Conservation (phyloP, 2,888 invertebrate species). For the Pseudeuparius sepicola region DNA sequence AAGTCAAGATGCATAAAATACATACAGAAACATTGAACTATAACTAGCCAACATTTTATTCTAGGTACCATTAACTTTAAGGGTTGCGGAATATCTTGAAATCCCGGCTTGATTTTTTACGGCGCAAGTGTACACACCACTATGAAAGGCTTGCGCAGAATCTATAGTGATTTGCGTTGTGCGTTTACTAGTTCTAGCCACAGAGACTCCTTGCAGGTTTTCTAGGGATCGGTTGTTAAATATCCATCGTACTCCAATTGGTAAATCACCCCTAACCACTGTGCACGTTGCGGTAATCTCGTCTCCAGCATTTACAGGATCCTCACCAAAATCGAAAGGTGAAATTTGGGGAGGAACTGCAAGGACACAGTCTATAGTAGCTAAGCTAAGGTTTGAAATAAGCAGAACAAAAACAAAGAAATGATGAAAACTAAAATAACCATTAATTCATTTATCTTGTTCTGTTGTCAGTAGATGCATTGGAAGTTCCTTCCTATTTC, state of each 20-base stretch:
- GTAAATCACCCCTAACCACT: constrained; percentile 57
- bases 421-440: too few species aligned
- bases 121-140: constrained; percentile 44
- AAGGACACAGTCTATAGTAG: constrained; percentile 17
- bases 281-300: constrained; percentile 53
- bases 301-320: constrained; percentile 52
- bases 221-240: constrained; percentile 36
- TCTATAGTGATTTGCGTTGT: constrained; percentile 46
- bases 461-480: too few species aligned
- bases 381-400: constrained; percentile 4
- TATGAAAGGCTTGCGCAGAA: constrained; percentile 41
- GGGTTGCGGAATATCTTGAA: constrained; percentile 41
- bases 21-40: constrained; percentile 15
- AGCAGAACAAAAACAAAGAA: constrained; percentile 7
- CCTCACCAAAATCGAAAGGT: constrained; percentile 42
- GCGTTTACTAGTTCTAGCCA: constrained; percentile 40
- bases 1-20: constrained; percentile 14
- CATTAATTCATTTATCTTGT: too few species aligned
- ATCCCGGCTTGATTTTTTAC: constrained; percentile 45
- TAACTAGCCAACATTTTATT: constrained; percentile 16
- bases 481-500: too few species aligned
- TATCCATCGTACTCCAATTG: constrained; percentile 38
- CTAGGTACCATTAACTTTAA: constrained; percentile 44
- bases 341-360: constrained; percentile 34
- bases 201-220: constrained; percentile 34